phyloP scores from a whole-genome alignment of 1,140 invertebrate genomes.

The Ylistrum balloti region DNA sequence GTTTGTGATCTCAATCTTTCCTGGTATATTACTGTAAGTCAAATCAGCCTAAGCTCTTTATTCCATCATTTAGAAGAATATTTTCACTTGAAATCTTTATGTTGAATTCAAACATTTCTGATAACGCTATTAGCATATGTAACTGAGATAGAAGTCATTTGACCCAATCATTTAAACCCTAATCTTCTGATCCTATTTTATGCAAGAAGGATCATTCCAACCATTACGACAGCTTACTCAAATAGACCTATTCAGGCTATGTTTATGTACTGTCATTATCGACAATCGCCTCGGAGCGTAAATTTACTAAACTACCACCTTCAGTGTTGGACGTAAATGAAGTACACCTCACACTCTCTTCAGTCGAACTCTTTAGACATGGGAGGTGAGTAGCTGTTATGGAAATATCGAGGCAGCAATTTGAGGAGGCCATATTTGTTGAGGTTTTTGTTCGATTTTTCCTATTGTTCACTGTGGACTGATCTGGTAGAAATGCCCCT shows the following conservation, averaged over 20 bases:
- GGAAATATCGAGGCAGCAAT: constrained; percentile 7
- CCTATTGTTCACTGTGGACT: neutral
- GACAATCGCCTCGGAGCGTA: constrained; percentile 24
- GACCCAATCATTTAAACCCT: constrained; percentile 28
- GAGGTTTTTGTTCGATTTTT: neutral
- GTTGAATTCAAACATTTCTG: neutral
- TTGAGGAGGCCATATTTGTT: constrained; percentile 26
- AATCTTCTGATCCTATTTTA: constrained; percentile 21
- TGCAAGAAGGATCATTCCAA: constrained; percentile 6
- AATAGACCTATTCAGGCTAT: neutral
- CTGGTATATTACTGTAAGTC: constrained; percentile 9
- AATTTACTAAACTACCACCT: constrained; percentile 34
- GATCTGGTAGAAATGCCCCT: constrained; percentile 9
- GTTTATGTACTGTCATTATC: constrained; percentile 18
- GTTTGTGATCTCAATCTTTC: neutral
- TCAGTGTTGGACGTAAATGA: constrained; percentile 31
- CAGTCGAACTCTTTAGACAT: neutral
- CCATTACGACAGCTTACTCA: constrained; percentile 19
- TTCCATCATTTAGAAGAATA: constrained; percentile 18
- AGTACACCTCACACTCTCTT: constrained; percentile 32
- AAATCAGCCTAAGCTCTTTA: constrained; percentile 6
- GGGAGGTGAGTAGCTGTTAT: constrained; percentile 17
- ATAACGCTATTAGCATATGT: neutral
- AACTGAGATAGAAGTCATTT: constrained; percentile 25
- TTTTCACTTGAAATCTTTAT: neutral